These are phyloP conservation scores for Aproaerema taeniolella DNA, from an alignment of 2,888 invertebrate species.

Conservation along the genomic window DNA sequence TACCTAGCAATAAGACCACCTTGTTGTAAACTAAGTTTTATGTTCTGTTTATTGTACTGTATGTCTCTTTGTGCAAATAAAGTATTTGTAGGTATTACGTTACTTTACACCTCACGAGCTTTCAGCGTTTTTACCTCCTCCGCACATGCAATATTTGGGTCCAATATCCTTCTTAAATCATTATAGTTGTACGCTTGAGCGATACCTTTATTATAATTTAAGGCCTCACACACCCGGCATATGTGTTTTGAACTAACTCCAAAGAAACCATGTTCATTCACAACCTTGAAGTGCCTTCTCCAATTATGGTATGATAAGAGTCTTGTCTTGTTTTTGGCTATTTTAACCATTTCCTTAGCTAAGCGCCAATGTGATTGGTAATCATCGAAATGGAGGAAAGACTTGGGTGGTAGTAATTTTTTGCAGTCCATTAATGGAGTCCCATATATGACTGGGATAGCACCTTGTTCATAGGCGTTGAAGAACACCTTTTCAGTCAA, in stretches of 20 bases:
- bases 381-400: slow-evolving; percentile 76
- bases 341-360: slow-evolving; percentile 62
- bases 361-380: slow-evolving; percentile 64
- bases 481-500: slow-evolving; percentile 81
- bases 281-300: slow-evolving; percentile 67
- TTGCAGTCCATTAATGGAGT: slow-evolving; percentile 52
- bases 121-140: too few species aligned
- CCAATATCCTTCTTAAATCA: slow-evolving; percentile 1
- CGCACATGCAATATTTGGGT: slow-evolving; percentile 32
- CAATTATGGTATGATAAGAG: slow-evolving; percentile 66
- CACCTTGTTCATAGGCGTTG: slow-evolving; percentile 75
- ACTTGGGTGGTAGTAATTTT: slow-evolving; percentile 72
- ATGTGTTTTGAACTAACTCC: slow-evolving; percentile 73
- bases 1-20: too few species aligned
- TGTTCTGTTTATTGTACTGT: too few species aligned
- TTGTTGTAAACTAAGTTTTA: too few species aligned
- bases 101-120: too few species aligned
- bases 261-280: slow-evolving; percentile 82
- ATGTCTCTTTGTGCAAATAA: too few species aligned
- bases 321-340: slow-evolving; percentile 49
- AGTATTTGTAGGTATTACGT: too few species aligned
- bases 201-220: not conserved
- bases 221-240: slow-evolving; percentile 76
- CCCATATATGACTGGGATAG: slow-evolving; percentile 80
- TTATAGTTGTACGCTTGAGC: not conserved